Evolutionary conservation across 2,888 invertebrate genomes (phyloP), one percentile per base, ranked within the genome.

Genomic region (Pelosia muscerda): DNA sequence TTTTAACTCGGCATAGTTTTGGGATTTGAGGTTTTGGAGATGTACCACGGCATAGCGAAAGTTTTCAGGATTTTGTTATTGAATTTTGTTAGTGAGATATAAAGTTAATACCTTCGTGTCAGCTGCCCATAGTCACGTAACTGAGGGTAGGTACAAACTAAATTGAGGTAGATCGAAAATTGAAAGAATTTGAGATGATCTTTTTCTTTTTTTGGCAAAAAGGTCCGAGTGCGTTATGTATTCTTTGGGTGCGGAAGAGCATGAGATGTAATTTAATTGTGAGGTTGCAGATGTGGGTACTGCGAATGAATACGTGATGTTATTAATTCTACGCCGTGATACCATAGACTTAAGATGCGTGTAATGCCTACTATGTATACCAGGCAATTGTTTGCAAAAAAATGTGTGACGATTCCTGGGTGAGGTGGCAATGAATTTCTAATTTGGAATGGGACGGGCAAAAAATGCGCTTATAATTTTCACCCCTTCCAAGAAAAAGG

Each of bases 21-120:
- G 49, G 59, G 58, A 66, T 64, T 55, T 71, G 75, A 71, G 81
- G 78, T 75, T 68, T 73, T 25, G 68, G 70, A 74, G 72, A 78
- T 64, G 76, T 74, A 78, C 76, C 78, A 55, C 67, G 76, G 74
- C 67, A 68, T 72, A 77, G 75, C 69, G 69, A 83, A 88, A 86
- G 74, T 87, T 87, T 74, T 79, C 72, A 81, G 84, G 83, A 79
- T 81, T 84, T 81, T 83, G 84, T 88, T 88, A 88, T 88, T 88
- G 87, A 88, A 88, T 88, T 84, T 86, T 85, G 85, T 84, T 87
- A 83, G 84, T 85, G 77, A 75, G 83, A 81, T 83, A 81, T 84
- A 83, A 84, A 83, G 81, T 81, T 79, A 81, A 78, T 83, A 75
- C 76, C 73, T 79, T 72, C 75, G 71, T 68, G 69, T 72, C 72